Conservation (phyloP, 2,113 vertebrate genomes). For the Thomomys bottae region DNA sequence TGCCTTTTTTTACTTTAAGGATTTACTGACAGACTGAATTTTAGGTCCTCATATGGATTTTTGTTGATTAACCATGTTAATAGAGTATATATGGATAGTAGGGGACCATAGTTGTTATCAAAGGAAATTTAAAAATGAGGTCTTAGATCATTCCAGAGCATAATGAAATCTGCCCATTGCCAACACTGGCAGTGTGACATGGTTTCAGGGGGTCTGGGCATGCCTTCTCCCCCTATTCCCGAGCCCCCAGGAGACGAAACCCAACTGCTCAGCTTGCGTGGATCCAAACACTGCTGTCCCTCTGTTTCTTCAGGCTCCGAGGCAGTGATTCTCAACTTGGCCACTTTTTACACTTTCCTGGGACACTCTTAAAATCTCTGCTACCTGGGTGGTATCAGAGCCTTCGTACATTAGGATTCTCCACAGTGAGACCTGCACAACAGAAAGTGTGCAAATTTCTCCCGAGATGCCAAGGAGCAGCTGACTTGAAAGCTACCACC, state of each 20-base stretch:
- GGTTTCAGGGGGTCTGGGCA: neutral
- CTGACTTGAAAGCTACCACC: neutral
- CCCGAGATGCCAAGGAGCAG: neutral
- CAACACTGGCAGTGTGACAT: neutral
- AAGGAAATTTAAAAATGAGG: neutral
- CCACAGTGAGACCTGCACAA: neutral
- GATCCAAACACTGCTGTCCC: neutral
- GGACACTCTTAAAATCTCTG: neutral
- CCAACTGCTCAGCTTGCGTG: neutral
- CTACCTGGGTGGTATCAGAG: neutral
- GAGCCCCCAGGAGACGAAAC: fast-evolving
- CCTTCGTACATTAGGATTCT: neutral
- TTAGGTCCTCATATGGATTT: neutral
- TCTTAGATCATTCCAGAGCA: neutral
- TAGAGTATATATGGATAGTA: neutral
- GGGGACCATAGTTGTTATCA: neutral
- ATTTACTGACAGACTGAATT: neutral
- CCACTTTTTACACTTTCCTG: neutral
- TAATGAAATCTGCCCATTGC: neutral
- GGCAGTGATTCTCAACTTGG: neutral
- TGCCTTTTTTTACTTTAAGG: neutral
- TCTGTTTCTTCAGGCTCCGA: neutral
- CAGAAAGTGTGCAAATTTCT: neutral
- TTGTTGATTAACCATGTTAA: neutral
- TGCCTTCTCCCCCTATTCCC: neutral